Evolutionary conservation across 2,797 vertebrate species (phyloP), one percentile per base, ranked within the genome.

Genomic region (Urophycis tenuis): DNA sequence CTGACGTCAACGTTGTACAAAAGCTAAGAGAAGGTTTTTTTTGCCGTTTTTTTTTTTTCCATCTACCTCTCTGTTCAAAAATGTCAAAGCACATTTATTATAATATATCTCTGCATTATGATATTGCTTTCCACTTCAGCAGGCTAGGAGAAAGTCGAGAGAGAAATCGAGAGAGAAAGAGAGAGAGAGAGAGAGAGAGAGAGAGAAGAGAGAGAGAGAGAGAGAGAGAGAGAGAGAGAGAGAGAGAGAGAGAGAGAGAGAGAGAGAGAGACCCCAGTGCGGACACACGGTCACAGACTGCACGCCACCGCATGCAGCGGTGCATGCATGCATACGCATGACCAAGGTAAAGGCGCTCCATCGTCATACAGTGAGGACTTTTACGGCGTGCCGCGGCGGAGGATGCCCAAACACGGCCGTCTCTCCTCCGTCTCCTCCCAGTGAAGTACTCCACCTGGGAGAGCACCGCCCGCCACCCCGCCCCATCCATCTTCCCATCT

Each of bases 371-470:
- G 36, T 85, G 80, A 81, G 86, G 81, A 87, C 87, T 73, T 79
- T 78, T 80, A 78, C 76, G 83, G 76, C 85, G 88, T 89, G 87
- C 87, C 77, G 85, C 79, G 77, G 85, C 34, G 81, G 81, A 85
- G 75, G 60, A 67, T 29, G 60, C 60, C 60, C 79, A 87, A 90
- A 90, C 83, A 83, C 77, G 85, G 84, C 78, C 88, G 91, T 87
- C 82, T 91, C 87, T 88, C 86, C 83, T 79, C 83, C 85, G 87
- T 81, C 90, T 87, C 88, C 86, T 83, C 78, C 82, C 84, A 81
- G 77, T 88, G 86, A 90, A 90, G 89, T 90, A 91, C 90, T 92
- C 93, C 91, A 93, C 90, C 89, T 88, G 87, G 89, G 88, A 90
- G 88, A 91, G 88, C 89, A 90, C 84, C 10, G 22, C 2, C 60